A percentile compares a stretch with the other conserved stretches of the same genome.
These are phyloP conservation scores for Leptinotarsa tumamoca DNA, from an alignment of 2,888 invertebrate species.

Conservation along the genomic window DNA sequence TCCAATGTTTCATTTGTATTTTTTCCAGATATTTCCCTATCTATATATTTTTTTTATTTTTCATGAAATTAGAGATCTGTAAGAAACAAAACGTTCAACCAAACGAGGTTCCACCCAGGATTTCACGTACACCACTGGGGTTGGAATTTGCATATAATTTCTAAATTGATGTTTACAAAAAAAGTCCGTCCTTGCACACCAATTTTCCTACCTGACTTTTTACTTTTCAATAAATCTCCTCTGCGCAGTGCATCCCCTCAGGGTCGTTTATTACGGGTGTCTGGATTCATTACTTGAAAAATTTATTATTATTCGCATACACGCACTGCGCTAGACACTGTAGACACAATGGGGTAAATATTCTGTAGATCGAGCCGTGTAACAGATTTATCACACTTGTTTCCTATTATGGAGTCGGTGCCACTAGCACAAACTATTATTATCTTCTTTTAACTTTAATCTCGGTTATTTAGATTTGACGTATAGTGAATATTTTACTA, in stretches of 20 bases:
- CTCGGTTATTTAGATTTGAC: constrained; percentile 21
- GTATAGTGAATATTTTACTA: constrained; percentile 21
- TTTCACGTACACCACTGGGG: not conserved
- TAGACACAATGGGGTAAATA: constrained; percentile 19
- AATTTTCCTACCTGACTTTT: constrained; percentile 20
- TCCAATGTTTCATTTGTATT: too few relatives aligned
- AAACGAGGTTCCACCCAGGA: not conserved
- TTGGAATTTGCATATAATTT: constrained; percentile 11
- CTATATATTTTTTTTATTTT: too few relatives aligned
- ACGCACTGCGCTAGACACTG: constrained; percentile 10
- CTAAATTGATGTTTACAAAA: not conserved
- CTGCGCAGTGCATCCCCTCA: constrained; percentile 7
- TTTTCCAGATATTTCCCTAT: too few relatives aligned
- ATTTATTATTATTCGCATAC: constrained; percentile 16
- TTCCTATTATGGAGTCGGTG: constrained; percentile 18
- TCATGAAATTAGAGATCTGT: too few relatives aligned
- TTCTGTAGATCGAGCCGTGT: constrained; percentile 7
- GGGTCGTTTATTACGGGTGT: constrained; percentile 17
- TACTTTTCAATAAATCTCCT: constrained; percentile 16
- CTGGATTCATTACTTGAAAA: constrained; percentile 19
- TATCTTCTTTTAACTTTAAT: constrained; percentile 20
- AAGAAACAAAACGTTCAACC: not conserved
- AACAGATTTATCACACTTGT: constrained; percentile 22
- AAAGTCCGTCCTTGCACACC: constrained; percentile 7
- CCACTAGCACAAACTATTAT: constrained; percentile 15